A percentile compares a stretch with the other conserved stretches of the same genome.
Conservation (phyloP, 2,113 vertebrate species). For the Oryzias melastigma region DNA sequence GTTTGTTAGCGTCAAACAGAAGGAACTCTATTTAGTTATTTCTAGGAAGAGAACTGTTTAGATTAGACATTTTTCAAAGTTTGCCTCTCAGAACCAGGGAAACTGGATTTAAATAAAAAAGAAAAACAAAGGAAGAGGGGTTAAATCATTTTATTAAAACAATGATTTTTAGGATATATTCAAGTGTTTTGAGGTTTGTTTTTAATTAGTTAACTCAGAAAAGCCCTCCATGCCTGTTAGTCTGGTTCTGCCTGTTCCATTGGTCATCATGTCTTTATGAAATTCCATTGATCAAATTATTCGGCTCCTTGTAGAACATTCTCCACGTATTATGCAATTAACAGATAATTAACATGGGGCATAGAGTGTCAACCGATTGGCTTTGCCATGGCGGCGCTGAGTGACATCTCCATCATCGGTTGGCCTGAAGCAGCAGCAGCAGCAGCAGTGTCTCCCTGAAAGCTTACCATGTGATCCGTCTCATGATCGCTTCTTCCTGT, state of each 20-base stretch:
- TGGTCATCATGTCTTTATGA: constrained; percentile 53
- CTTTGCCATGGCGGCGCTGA: constrained; percentile 44
- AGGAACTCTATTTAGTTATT: constrained; percentile 37
- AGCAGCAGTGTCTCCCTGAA: background rate
- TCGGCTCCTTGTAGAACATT: constrained; percentile 59
- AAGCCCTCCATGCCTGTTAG: background rate
- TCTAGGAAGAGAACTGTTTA: constrained; percentile 59
- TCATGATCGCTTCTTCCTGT: background rate
- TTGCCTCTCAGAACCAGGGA: constrained; percentile 47
- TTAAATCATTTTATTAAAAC: background rate
- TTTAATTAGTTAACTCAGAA: too few relatives aligned
- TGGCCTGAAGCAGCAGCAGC: constrained; percentile 17
- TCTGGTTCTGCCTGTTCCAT: constrained; percentile 11
- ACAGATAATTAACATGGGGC: constrained; percentile 58
- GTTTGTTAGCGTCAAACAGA: constrained; percentile 34
- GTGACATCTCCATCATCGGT: constrained; percentile 62
- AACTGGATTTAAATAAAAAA: constrained; percentile 21
- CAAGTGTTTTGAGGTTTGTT: too few relatives aligned
- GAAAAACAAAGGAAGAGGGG: constrained; percentile 1
- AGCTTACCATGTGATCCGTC: constrained; percentile 13
- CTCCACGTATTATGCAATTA: constrained; percentile 63
- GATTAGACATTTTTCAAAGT: constrained; percentile 51
- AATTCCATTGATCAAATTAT: constrained; percentile 61
- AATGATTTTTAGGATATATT: too few relatives aligned
- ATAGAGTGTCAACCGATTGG: constrained; percentile 66